Evolutionary conservation across 2,113 vertebrate genomes (phyloP).

Genomic region (Phocoena sinus): DNA sequence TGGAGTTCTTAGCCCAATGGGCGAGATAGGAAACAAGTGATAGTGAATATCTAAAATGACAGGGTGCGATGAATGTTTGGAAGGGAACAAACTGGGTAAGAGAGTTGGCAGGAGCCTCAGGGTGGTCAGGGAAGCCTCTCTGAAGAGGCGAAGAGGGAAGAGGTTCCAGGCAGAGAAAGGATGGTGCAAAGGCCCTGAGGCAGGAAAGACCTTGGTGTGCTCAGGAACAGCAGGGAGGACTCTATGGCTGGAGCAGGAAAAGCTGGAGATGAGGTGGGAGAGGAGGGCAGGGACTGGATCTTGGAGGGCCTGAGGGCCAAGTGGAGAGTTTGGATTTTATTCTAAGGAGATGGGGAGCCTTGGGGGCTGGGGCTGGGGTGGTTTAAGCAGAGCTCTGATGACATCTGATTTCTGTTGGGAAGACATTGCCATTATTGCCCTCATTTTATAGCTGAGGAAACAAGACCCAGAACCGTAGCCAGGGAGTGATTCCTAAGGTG

Average conservation of each 20-base stretch:
- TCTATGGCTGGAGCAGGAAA: background rate
- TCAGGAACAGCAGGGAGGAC: background rate
- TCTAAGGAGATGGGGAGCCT: background rate
- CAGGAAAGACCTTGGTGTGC: background rate
- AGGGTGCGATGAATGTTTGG: background rate
- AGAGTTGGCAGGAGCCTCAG: background rate
- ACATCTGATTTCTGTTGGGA: background rate
- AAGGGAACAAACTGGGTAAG: background rate
- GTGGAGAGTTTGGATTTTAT: background rate
- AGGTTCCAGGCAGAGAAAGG: background rate
- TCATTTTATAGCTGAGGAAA: background rate
- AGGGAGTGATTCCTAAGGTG: background rate
- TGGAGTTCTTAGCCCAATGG: background rate
- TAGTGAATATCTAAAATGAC: background rate
- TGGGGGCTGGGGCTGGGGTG: background rate
- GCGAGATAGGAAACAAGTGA: background rate
- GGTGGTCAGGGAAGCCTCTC: background rate
- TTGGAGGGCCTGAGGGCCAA: background rate
- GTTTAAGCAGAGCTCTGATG: background rate
- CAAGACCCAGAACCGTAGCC: background rate
- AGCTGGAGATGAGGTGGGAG: background rate
- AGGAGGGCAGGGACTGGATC: background rate
- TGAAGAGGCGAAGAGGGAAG: background rate
- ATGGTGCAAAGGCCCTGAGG: background rate
- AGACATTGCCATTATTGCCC: background rate